Conservation (phyloP, 2,797 vertebrate genomes). For the Lates japonicus region DNA sequence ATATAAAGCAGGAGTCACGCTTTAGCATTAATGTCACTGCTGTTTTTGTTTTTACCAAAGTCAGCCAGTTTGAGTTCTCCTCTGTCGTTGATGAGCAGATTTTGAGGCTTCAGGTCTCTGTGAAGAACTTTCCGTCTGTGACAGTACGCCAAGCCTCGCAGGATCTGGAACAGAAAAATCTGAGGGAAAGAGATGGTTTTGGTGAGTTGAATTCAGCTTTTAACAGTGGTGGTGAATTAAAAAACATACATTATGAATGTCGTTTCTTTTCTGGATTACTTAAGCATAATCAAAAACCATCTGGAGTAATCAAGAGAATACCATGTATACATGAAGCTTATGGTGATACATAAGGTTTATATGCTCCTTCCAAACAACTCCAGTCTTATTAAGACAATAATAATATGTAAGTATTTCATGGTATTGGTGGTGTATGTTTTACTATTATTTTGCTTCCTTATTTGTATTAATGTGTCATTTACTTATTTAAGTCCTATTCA, state of each 20-base stretch:
- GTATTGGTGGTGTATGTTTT: background rate
- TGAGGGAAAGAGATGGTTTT: slow-evolving; percentile 45
- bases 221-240: background rate
- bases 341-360: background rate
- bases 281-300: background rate
- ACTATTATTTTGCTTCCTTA: background rate
- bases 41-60: slow-evolving; percentile 82
- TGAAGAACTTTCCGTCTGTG: slow-evolving; percentile 88
- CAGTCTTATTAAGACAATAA: background rate
- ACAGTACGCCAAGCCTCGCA: slow-evolving; percentile 87
- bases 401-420: too few relatives aligned
- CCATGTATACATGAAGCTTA: background rate
- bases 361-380: background rate
- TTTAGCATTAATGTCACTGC: background rate
- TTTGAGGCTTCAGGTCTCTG: slow-evolving; percentile 89
- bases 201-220: slow-evolving; percentile 1
- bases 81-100: slow-evolving; percentile 87
- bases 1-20: background rate
- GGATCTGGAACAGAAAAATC: slow-evolving; percentile 88
- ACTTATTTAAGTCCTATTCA: background rate
- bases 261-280: background rate
- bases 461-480: background rate
- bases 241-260: background rate
- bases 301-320: background rate
- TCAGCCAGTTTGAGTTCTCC: slow-evolving; percentile 89